Percentiles rank a stretch among this genome's conserved stretches.
These are phyloP conservation scores for Heterochromis multidens DNA, from an alignment of 2,113 vertebrate species.

Conservation along the genomic window DNA sequence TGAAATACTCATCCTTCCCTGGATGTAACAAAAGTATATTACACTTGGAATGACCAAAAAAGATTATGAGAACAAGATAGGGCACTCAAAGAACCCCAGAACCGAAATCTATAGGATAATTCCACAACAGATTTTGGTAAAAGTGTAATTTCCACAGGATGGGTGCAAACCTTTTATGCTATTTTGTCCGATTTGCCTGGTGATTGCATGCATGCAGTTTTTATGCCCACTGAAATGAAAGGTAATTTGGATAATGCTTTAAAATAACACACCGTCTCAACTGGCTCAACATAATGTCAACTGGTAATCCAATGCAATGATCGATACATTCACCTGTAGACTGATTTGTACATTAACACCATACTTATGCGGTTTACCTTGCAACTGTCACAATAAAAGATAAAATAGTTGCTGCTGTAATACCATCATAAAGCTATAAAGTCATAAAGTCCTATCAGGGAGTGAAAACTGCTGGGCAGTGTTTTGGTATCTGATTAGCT, in stretches of 20 bases:
- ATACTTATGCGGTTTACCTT: too few species aligned
- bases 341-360: too few species aligned
- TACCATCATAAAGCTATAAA: neutral
- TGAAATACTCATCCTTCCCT: neutral
- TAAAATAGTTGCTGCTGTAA: neutral
- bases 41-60: neutral
- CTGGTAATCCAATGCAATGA: neutral
- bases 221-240: neutral
- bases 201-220: neutral
- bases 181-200: too few species aligned
- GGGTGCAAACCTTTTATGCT: too few species aligned
- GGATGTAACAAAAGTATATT: neutral
- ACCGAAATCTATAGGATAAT: neutral
- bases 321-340: neutral
- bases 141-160: too few species aligned
- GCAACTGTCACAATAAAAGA: neutral
- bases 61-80: neutral
- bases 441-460: neutral
- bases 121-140: neutral
- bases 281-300: neutral
- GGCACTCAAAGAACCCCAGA: neutral
- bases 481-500: rapidly evolving
- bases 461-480: neutral
- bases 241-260: neutral
- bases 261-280: neutral